These are phyloP conservation scores for Columba livia DNA, from an alignment of 2,113 vertebrate species.

Conservation along the genomic window DNA sequence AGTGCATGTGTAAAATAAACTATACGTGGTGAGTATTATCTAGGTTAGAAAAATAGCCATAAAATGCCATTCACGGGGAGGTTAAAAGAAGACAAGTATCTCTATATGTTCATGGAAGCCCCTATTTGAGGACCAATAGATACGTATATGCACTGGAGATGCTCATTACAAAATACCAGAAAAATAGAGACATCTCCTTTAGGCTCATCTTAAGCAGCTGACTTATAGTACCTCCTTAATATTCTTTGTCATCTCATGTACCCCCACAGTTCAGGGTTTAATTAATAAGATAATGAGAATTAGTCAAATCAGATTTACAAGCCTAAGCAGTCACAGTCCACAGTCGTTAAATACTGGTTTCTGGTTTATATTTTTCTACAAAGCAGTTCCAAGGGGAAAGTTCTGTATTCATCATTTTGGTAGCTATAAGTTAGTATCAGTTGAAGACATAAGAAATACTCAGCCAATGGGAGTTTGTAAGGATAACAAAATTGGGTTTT, in stretches of 20 bases:
- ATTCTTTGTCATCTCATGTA: not conserved
- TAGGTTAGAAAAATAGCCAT: not conserved
- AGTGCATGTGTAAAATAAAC: not conserved
- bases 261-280: not conserved
- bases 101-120: not conserved
- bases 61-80: not conserved
- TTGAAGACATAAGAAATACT: not conserved
- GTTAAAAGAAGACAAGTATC: not conserved
- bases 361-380: not conserved
- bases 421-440: not conserved
- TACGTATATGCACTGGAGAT: not conserved
- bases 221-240: not conserved
- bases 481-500: not conserved
- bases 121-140: not conserved
- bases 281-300: not conserved
- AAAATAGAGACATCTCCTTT: not conserved
- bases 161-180: not conserved
- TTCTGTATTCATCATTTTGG: not conserved
- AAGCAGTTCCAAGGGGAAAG: not conserved
- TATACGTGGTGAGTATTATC: not conserved
- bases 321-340: not conserved
- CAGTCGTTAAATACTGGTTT: not conserved
- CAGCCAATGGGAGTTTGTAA: not conserved
- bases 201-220: not conserved
- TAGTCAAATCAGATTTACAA: not conserved